Conservation (phyloP, 1,140 invertebrate genomes). For the Drosophila nikananu region DNA sequence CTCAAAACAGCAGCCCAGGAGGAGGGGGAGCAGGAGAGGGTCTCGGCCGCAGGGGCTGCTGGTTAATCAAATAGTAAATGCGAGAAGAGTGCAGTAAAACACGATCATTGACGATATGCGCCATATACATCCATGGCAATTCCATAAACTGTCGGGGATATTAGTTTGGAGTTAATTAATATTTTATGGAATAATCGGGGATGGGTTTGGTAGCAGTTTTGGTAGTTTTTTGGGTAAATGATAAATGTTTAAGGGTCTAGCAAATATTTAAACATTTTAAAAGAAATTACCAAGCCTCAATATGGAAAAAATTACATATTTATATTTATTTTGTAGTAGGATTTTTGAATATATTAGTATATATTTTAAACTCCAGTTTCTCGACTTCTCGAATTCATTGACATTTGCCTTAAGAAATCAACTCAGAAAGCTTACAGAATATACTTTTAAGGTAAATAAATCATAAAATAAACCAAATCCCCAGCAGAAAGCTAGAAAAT, state of each 20-base stretch:
- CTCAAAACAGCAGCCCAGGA: constrained; percentile 26
- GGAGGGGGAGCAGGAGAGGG: background rate
- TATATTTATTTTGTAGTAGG: no score
- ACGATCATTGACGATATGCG: constrained; percentile 69
- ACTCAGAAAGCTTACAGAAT: no score
- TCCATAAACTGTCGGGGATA: constrained; percentile 52
- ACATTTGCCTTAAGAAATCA: no score
- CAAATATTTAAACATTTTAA: no score
- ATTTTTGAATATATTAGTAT: no score
- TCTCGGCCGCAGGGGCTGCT: constrained; percentile 34
- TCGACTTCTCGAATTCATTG: no score
- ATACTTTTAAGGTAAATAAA: no score
- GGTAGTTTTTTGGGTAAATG: no score
- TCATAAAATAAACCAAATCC: no score
- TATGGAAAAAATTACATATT: no score
- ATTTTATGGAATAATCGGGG: background rate
- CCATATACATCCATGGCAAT: constrained; percentile 17
- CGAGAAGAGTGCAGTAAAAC: constrained; percentile 71
- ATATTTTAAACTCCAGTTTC: no score
- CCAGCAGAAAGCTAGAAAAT: background rate
- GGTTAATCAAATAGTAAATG: constrained; percentile 80
- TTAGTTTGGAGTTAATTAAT: constrained; percentile 26
- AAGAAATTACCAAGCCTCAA: no score
- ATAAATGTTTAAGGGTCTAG: background rate
- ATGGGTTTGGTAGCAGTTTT: background rate